These are phyloP conservation scores for Idaea biselata DNA, from an alignment of 2,888 invertebrate genomes.

Conservation along the genomic window DNA sequence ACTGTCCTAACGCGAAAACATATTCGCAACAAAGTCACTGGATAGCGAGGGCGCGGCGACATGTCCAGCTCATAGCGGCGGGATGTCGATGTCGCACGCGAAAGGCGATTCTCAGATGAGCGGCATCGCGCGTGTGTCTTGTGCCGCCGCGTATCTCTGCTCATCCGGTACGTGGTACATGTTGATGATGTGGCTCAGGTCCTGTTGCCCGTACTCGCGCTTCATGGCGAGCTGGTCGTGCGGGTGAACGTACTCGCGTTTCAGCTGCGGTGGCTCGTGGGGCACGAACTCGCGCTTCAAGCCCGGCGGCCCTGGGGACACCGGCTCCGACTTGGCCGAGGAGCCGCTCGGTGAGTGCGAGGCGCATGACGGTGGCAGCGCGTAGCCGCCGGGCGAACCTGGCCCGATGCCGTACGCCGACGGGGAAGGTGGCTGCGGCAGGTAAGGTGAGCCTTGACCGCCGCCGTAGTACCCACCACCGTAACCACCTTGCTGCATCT, in stretches of 20 bases:
- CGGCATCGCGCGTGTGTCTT: constrained; percentile 82
- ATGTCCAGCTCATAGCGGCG: constrained; percentile 81
- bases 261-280: constrained; percentile 78
- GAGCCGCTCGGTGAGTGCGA: constrained; percentile 93
- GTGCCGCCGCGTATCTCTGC: constrained; percentile 81
- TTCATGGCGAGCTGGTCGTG: constrained; percentile 81
- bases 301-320: constrained; percentile 86
- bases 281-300: constrained; percentile 76
- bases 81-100: constrained; percentile 83
- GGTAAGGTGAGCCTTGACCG: constrained; percentile 88
- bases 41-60: constrained; percentile 70
- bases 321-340: constrained; percentile 93
- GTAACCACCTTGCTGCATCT: constrained; percentile 88
- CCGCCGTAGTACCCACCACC: constrained; percentile 88
- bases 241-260: constrained; percentile 76
- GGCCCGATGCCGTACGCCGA: constrained; percentile 83
- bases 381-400: constrained; percentile 83
- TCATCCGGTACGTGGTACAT: constrained; percentile 85
- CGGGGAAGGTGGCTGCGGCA: constrained; percentile 85
- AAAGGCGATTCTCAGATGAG: constrained; percentile 84
- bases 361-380: constrained; percentile 84
- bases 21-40: constrained; percentile 65
- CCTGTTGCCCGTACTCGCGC: constrained; percentile 85
- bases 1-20: constrained; percentile 65
- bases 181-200: constrained; percentile 84